Evolutionary conservation across 1,140 invertebrate genomes (phyloP).

Genomic region (Phymorhynchus buccinoides): DNA sequence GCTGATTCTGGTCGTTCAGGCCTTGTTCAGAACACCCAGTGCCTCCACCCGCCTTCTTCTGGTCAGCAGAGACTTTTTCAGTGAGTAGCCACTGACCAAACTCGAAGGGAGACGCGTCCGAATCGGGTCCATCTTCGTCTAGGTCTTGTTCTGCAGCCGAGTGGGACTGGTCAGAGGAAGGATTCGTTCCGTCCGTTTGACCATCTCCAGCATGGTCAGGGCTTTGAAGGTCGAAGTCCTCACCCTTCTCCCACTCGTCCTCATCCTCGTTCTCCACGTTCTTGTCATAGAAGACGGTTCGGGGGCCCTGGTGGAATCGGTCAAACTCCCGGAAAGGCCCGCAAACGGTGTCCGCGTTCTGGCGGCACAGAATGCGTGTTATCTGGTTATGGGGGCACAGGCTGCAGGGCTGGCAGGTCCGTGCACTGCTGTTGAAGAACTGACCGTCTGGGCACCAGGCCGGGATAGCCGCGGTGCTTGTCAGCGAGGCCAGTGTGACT

Average conservation of each 20-base stretch:
- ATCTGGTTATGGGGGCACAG: constrained; percentile 37
- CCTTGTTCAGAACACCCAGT: no score
- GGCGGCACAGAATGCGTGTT: constrained; percentile 28
- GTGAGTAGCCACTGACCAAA: background rate
- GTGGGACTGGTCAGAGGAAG: background rate
- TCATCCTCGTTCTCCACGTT: background rate
- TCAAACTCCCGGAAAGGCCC: constrained; percentile 37
- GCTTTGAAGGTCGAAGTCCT: background rate
- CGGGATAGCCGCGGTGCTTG: background rate
- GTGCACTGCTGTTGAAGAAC: background rate
- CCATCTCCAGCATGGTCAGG: background rate
- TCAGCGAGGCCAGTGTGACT: background rate
- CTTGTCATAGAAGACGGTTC: background rate
- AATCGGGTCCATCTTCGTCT: background rate
- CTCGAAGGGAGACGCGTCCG: background rate
- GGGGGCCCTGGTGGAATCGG: constrained; percentile 33
- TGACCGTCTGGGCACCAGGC: background rate
- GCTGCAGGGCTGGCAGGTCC: constrained; percentile 12
- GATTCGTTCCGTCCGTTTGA: background rate
- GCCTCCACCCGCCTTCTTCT: background rate
- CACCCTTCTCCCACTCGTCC: background rate
- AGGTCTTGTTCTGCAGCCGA: constrained; percentile 1
- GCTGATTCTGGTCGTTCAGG: background rate
- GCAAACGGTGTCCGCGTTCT: constrained; percentile 30
- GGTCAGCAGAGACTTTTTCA: background rate